A percentile compares a stretch with the other conserved stretches of the same genome.
Conservation (phyloP, 2,888 invertebrate genomes). For the Ormyrus rosae region DNA sequence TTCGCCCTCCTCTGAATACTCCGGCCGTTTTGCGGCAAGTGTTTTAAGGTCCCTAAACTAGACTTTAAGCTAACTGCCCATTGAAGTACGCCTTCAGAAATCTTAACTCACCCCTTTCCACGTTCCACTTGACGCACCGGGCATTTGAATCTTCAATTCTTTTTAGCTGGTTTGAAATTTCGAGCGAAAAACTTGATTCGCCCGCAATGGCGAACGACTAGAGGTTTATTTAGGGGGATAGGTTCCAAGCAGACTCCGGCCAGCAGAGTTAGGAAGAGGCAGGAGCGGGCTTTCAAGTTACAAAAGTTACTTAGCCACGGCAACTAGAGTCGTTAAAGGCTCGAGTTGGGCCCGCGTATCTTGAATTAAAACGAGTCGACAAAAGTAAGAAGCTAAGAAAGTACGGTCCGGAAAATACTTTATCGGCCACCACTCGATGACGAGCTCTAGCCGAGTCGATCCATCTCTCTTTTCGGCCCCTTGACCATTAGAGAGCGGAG, state of each 20-base stretch:
- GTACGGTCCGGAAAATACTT: background rate
- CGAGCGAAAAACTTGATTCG: too few relatives aligned
- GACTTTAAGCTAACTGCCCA: too few relatives aligned
- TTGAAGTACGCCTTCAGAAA: too few relatives aligned
- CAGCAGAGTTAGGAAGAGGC: constrained; percentile 29
- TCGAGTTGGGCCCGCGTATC: background rate
- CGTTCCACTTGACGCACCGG: too few relatives aligned
- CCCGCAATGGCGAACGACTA: too few relatives aligned
- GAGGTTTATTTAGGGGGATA: background rate
- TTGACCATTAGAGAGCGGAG: constrained; percentile 61
- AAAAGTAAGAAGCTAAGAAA: too few relatives aligned
- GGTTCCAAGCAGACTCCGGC: constrained; percentile 22
- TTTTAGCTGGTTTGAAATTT: too few relatives aligned
- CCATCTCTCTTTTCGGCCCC: constrained; percentile 44
- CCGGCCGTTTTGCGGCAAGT: too few relatives aligned
- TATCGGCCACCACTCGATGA: constrained; percentile 58
- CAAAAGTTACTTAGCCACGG: constrained; percentile 50
- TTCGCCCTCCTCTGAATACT: too few relatives aligned
- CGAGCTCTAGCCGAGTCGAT: background rate
- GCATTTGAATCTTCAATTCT: too few relatives aligned
- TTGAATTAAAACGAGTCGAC: constrained; percentile 42
- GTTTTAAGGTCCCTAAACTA: too few relatives aligned
- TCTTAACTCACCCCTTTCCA: too few relatives aligned
- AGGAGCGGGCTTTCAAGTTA: constrained; percentile 11
- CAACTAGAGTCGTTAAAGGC: constrained; percentile 36